A percentile compares a stretch with the other conserved stretches of the same genome.
Evolutionary conservation across 2,888 invertebrate genomes (phyloP).

Genomic region (Tupiocoris notatus): DNA sequence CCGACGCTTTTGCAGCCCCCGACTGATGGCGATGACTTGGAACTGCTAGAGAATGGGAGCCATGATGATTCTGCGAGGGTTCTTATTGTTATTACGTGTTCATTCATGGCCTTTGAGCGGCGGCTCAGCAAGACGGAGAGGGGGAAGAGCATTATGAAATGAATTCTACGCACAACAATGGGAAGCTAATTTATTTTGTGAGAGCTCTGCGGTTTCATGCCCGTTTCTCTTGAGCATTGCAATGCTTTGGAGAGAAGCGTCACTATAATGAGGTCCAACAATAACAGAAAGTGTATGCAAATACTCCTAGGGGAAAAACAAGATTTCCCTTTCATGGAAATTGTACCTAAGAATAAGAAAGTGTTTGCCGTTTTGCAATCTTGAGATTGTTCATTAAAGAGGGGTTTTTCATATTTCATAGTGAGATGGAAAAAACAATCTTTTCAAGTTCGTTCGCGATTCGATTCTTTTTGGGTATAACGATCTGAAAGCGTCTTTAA

Average conservation of each 20-base stretch:
- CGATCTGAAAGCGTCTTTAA: no score
- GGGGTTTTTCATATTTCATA: background rate
- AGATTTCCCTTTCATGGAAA: background rate
- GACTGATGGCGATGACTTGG: slow-evolving; percentile 16
- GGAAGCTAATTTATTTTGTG: slow-evolving; percentile 29
- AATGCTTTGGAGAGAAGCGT: background rate
- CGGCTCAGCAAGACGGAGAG: background rate
- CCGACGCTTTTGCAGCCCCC: slow-evolving; percentile 3
- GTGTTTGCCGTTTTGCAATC: background rate
- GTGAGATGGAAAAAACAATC: no score
- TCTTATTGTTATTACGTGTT: slow-evolving; percentile 36
- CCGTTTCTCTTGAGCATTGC: background rate
- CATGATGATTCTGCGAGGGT: slow-evolving; percentile 31
- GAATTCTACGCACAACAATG: slow-evolving; percentile 15
- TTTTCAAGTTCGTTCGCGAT: no score
- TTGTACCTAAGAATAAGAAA: background rate
- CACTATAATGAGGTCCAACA: background rate
- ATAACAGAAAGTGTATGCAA: background rate
- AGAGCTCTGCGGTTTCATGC: background rate
- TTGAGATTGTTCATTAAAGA: background rate
- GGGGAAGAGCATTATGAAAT: slow-evolving; percentile 24
- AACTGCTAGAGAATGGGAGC: background rate
- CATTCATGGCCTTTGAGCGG: slow-evolving; percentile 10
- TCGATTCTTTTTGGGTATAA: no score
- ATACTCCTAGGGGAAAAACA: background rate